Percentiles rank a stretch among this genome's conserved stretches.
Evolutionary conservation across 1,140 invertebrate species (phyloP).

Genomic region (Lucilia cuprina): DNA sequence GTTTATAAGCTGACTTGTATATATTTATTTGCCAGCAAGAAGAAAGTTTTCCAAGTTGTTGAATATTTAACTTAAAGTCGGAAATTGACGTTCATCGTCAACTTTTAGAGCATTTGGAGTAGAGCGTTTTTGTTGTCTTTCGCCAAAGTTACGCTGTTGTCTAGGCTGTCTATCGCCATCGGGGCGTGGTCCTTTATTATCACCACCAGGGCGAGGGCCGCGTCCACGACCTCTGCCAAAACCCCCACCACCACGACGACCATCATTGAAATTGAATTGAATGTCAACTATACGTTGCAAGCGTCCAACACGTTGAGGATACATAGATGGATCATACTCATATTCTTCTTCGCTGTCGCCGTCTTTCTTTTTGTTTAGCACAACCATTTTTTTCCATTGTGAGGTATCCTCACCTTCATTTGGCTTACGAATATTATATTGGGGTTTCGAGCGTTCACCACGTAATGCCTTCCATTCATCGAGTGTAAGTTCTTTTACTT

Average conservation of each 20-base stretch:
- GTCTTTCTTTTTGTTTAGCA: slow-evolving; percentile 63
- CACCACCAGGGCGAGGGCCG: slow-evolving; percentile 62
- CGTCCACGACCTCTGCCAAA: slow-evolving; percentile 67
- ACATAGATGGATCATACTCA: slow-evolving; percentile 80
- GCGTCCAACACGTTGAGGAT: slow-evolving; percentile 85
- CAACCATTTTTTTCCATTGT: slow-evolving; percentile 92
- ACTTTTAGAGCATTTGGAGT: slow-evolving; percentile 76
- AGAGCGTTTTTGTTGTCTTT: slow-evolving; percentile 37
- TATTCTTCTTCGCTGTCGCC: slow-evolving; percentile 69
- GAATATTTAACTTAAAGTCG: slow-evolving; percentile 78
- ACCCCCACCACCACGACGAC: slow-evolving; percentile 72
- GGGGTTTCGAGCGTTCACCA: slow-evolving; percentile 76
- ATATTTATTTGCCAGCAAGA: not conserved
- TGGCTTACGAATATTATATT: slow-evolving; percentile 89
- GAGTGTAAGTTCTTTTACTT: slow-evolving; percentile 81
- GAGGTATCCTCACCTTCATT: slow-evolving; percentile 89
- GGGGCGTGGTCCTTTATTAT: slow-evolving; percentile 65
- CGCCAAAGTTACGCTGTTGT: slow-evolving; percentile 38
- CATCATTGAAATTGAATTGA: slow-evolving; percentile 88
- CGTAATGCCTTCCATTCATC: slow-evolving; percentile 89
- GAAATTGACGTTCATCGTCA: slow-evolving; percentile 94
- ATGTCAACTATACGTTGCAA: slow-evolving; percentile 88
- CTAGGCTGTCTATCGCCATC: slow-evolving; percentile 53
- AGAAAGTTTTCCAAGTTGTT: not conserved
- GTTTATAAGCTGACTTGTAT: not conserved